Evolutionary conservation across 1,140 invertebrate genomes (phyloP).

Genomic region (Drosophila sp.): DNA sequence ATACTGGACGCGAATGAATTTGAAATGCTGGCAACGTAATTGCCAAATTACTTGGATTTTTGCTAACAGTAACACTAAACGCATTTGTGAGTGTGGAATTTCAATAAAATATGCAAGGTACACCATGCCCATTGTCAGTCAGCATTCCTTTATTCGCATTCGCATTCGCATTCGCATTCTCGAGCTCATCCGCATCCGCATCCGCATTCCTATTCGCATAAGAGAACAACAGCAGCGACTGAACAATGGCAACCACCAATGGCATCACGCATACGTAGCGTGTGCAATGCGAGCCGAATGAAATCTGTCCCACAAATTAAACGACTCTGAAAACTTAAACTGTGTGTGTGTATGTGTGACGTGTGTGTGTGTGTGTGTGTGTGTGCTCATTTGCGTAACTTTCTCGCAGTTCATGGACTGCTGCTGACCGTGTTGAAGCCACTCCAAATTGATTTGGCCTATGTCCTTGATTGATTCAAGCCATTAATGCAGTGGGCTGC

Average conservation of each 20-base stretch:
- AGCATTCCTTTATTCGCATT: slow-evolving; percentile 22
- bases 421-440: slow-evolving; percentile 53
- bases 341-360: neutral
- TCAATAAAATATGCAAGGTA: slow-evolving; percentile 81
- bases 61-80: slow-evolving; percentile 69
- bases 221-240: neutral
- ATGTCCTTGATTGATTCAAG: slow-evolving; percentile 74
- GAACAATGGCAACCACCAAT: slow-evolving; percentile 50
- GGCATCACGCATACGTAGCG: slow-evolving; percentile 53
- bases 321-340: slow-evolving; percentile 21
- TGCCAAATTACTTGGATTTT: slow-evolving; percentile 73
- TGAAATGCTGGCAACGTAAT: slow-evolving; percentile 77
- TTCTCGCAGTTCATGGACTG: slow-evolving; percentile 32
- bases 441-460: slow-evolving; percentile 75
- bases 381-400: slow-evolving; percentile 68
- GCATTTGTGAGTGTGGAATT: slow-evolving; percentile 72
- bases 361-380: slow-evolving; percentile 1
- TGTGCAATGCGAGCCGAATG: slow-evolving; percentile 42
- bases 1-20: slow-evolving; percentile 45
- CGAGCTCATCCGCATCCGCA: neutral
- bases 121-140: slow-evolving; percentile 22
- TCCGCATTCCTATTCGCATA: neutral
- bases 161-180: neutral
- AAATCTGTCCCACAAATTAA: slow-evolving; percentile 25
- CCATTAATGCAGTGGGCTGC: slow-evolving; percentile 64